Conservation (phyloP, 2,113 vertebrate genomes). For the Pomatostomus ruficeps region DNA sequence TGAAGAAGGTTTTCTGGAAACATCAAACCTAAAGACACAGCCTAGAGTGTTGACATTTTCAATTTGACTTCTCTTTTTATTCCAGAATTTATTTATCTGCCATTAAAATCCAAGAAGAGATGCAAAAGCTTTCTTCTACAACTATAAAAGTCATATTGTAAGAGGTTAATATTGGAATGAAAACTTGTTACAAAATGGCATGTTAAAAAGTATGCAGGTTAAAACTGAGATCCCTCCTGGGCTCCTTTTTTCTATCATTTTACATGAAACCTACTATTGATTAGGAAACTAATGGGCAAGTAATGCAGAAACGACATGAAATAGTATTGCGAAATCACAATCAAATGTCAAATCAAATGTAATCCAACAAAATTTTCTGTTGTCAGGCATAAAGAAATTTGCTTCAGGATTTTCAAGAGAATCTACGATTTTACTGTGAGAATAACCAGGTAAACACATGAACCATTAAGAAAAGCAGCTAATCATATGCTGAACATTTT, state of each 20-base stretch:
- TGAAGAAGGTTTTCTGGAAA: not conserved
- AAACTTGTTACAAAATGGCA: not conserved
- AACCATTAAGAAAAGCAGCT: not conserved
- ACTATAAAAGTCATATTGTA: not conserved
- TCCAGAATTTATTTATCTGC: not conserved
- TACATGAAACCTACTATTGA: not conserved
- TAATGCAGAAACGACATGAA: not conserved
- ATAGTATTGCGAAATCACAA: not conserved
- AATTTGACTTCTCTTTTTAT: not conserved
- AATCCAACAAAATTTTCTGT: not conserved
- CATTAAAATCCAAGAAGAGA: not conserved
- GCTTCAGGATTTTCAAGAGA: not conserved
- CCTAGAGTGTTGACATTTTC: not conserved
- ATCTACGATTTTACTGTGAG: not conserved
- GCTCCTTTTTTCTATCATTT: not conserved
- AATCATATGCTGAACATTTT: not conserved
- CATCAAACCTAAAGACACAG: not conserved
- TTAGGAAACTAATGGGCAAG: not conserved
- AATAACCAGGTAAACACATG: not conserved
- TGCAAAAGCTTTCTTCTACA: not conserved
- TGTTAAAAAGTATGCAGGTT: not conserved
- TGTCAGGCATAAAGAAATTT: not conserved
- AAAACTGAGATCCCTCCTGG: not conserved
- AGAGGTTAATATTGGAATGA: not conserved
- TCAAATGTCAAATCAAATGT: not conserved